Evolutionary conservation across 2,113 vertebrate genomes (phyloP), one percentile per base, ranked within the genome.

Genomic region (Tichodroma muraria): DNA sequence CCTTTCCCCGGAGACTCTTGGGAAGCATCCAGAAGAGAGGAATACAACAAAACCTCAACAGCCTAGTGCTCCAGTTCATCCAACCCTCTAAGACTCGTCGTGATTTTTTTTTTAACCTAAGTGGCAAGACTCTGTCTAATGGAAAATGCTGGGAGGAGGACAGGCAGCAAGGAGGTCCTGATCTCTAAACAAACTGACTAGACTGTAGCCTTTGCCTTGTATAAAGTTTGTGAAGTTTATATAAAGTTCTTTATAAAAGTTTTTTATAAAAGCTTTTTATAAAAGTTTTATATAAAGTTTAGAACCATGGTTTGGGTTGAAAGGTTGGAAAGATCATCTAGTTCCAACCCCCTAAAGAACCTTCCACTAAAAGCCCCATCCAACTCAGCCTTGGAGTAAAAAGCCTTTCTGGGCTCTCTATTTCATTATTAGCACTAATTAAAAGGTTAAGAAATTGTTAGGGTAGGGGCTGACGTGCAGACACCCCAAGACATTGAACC

Each of bases 21-120:
- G 81, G 78, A 85, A 72, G 66, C 54, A 82, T 65, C 91, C 95
- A 95, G 70, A 54, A 59, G 50, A 93, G 69, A 75, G 33, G 44
- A 87, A 49, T 61, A 88, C 35, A 88, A 85, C 85, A 80, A 95
- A 96, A 93, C 94, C 89, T 88, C 95, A 97, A 64, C 33, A 86
- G 85, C 52, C 44, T 8, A 2, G 10, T 77, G 59, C 75, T 89
- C 54, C 68, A 44, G 20, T n/a, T 73, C 54, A 52, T 11, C 38
- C 64, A 80, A n/a, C 16, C 35, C 76, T 83, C 38, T 45, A 69
- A 77, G 60, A 27, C 77, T 63, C 0, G 0, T 25, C 23, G 56
- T 35, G 60, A 76, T 45, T 57, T 35, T 56, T 65, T 72, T 80
- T 59, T 71, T 42, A 75, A 88, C 45, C 42, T 25, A 77, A 90